Evolutionary conservation across 2,888 invertebrate genomes (phyloP).

Genomic region (Biston betularia): DNA sequence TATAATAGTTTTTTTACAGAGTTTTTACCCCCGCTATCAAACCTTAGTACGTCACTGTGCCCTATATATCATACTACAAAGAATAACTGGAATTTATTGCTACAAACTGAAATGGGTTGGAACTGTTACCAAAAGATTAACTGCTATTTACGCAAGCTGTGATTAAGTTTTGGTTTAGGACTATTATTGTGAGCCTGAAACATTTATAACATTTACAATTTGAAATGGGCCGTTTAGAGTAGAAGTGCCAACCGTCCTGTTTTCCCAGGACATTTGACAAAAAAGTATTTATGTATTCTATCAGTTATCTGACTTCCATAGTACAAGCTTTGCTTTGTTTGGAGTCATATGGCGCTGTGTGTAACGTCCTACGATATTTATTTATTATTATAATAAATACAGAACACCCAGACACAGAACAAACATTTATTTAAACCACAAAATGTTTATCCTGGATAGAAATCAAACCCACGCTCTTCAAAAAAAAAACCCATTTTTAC

Average conservation of each 20-base stretch:
- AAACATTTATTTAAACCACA: no score
- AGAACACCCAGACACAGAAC: no score
- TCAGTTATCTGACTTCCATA: no score
- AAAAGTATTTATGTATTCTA: no score
- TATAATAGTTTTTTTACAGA: neutral
- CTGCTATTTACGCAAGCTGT: slow-evolving; percentile 14
- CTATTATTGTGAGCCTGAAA: slow-evolving; percentile 17
- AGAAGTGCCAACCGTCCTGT: no score
- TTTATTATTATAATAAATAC: no score
- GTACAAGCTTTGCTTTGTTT: no score
- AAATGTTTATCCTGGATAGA: neutral
- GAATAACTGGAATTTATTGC: slow-evolving; percentile 26
- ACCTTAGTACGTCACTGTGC: neutral
- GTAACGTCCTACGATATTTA: no score
- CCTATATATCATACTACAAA: slow-evolving; percentile 25
- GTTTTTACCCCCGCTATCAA: neutral
- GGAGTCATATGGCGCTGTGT: no score
- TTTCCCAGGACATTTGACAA: no score
- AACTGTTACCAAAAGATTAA: slow-evolving; percentile 27
- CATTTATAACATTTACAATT: slow-evolving; percentile 4
- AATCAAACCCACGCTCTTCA: no score
- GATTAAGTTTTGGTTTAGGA: slow-evolving; percentile 22
- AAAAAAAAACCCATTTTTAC: neutral
- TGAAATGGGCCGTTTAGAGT: slow-evolving; percentile 7
- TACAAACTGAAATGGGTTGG: slow-evolving; percentile 18